phyloP scores from a whole-genome alignment of 2,113 vertebrate genomes.

The Amphiprion ocellaris region DNA sequence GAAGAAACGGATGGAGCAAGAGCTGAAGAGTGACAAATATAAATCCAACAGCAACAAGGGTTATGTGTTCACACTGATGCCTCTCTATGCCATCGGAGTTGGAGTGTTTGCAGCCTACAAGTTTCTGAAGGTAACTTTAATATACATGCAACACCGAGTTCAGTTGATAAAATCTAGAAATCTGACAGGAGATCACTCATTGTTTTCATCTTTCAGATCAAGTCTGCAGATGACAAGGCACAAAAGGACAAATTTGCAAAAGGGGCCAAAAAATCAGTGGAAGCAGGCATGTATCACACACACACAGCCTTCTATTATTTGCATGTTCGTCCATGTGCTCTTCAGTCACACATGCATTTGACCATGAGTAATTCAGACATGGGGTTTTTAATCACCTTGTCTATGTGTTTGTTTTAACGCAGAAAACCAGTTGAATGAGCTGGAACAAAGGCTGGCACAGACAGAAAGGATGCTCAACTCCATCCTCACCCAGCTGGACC shows the following conservation, averaged over 20 bases:
- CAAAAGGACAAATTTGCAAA: conserved; percentile 82
- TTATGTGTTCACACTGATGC: conserved; percentile 92
- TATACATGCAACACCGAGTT: not conserved
- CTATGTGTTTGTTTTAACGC: conserved; percentile 18
- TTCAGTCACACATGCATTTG: conserved; percentile 12
- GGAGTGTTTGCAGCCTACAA: conserved; percentile 93
- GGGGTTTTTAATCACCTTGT: not conserved
- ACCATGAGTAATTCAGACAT: not conserved
- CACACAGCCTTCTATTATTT: conserved; percentile 9
- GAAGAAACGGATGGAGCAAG: conserved; percentile 89
- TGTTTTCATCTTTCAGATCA: conserved; percentile 81
- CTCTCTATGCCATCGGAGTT: conserved; percentile 90
- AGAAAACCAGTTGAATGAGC: conserved; percentile 91
- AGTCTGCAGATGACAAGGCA: conserved; percentile 85
- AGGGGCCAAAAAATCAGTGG: conserved; percentile 86
- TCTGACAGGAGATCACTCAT: too few relatives aligned
- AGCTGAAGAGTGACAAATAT: conserved; percentile 86
- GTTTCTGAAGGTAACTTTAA: conserved; percentile 87
- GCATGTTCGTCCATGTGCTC: not conserved
- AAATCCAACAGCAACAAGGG: conserved; percentile 86
- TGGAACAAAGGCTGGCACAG: conserved; percentile 90
- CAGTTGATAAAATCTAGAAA: not conserved
- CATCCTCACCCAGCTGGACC: conserved; percentile 92
- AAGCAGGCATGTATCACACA: conserved; percentile 84
- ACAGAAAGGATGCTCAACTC: conserved; percentile 94